Evolutionary conservation across 2,797 vertebrate species (phyloP), one percentile per base, ranked within the genome.

Genomic region (Sebastes minor): DNA sequence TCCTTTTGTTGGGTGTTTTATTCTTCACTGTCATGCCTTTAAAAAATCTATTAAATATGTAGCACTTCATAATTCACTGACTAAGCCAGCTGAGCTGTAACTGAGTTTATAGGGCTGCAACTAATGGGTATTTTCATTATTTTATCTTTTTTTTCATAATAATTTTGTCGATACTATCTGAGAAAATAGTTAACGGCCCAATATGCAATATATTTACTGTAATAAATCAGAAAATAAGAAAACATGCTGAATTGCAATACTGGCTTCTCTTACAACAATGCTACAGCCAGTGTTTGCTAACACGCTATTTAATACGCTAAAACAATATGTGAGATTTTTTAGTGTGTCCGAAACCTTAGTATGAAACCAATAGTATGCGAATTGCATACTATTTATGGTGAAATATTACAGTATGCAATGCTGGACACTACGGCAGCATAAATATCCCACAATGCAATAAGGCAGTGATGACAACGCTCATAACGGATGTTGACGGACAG

Each of bases 281-380:
- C 42, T 46, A 46, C 14, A 42, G 38, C 38, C 38, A 46, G 16
- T 16, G 35, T 0, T 38, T 14, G 13, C 13, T 38, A 12, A 35
- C 33, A 35, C 0, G 10, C 33, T 35, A 12, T 35, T 38, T 38
- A 42, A 1, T 42, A 42, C 2, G 14, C 0, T 42, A 16, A 42
- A 42, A 42, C 38, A 42, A 0, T 42, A 42, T 42, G 14, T 42
- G 38, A 42, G 14, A 42, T 42, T 42, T 3, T 42, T 42, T 42
- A 42, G 38, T 42, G 0, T 42, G 38, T 42, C 38, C 38, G 6
- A 42, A 42, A 42, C 38, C 5, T 42, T 42, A 14, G 38, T 38
- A 38, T 38, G 0, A 14, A 38, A 0, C 13, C 13, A 38, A 38
- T 38, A 14, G 38, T 38, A 38, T 0, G 5, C 0, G 0, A 38